Evolutionary conservation across 2,888 invertebrate genomes (phyloP), one percentile per base, ranked within the genome.

Genomic region (Tethea ocularis): DNA sequence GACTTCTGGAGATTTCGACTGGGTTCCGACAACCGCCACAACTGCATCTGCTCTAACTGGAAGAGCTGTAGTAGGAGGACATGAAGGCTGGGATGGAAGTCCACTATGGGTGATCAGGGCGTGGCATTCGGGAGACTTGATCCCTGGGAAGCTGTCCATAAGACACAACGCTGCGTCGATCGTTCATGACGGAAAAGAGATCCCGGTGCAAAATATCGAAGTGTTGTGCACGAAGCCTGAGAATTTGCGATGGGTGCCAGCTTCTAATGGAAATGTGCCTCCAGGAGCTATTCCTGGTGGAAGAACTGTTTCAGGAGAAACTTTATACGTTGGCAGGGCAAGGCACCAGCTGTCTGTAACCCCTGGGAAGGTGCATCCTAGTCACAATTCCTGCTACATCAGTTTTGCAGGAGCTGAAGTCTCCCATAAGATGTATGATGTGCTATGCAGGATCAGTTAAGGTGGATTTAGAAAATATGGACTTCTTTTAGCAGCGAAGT

Each of bases 281-380:
- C 90, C 93, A 1, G 90, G 93, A 13, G 94, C 94, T 0, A 89
- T 95, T 26, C 81, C 89, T 57, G 95, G 94, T 0, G 94, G 94
- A 1, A 86, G 84, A 52, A 94, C 94, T 1, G 60, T 75, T 0
- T 75, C 85, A 5, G 94, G 93, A 5, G 94, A 94, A 72, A 87
- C 89, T 4, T 68, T 95, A 17, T 94, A 93, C 71, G 89, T 95
- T 0, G 95, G 94, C 0, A 86, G 95, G 64, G 94, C 94, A 0
- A 83, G 88, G 41, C 94, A 94, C 73, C 94, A 94, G 75, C 86
- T 94, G 10, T 94, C 93, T 0, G 78, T 94, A 10, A 93, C 95
- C 5, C 94, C 95, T 2, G 95, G 95, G 11, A 94, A 94, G 72
- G 82, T 95, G 7, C 91, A 92, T 4, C 91, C 91, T 0, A 89